Conservation (phyloP, 2,888 invertebrate species). For the Lasius fuliginosus region DNA sequence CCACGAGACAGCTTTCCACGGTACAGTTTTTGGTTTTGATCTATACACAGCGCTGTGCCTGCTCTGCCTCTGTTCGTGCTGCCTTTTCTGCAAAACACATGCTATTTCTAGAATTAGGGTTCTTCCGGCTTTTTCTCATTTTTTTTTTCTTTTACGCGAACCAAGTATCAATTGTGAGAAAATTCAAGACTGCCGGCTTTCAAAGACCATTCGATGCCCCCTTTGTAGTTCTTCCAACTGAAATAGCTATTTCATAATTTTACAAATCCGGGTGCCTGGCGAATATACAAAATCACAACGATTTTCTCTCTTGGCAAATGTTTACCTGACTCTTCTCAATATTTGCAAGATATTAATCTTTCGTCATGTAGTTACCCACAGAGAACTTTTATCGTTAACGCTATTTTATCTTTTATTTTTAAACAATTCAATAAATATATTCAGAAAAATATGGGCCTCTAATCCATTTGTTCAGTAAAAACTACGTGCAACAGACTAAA, state of each 20-base stretch:
- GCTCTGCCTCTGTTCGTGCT: neutral
- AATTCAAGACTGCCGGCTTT: conserved; percentile 37
- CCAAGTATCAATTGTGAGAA: conserved; percentile 53
- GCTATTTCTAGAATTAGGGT: conserved; percentile 73
- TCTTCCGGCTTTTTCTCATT: conserved; percentile 70
- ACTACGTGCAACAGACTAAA: neutral
- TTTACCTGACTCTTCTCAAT: conserved; percentile 50
- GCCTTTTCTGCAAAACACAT: conserved; percentile 67
- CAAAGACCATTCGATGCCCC: conserved; percentile 55
- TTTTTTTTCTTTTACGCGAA: conserved; percentile 28
- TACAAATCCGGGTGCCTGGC: conserved; percentile 55
- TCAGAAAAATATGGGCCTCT: neutral
- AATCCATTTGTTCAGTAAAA: neutral
- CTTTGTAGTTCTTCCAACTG: conserved; percentile 65
- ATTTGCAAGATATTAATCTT: conserved; percentile 1
- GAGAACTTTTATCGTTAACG: too few species aligned
- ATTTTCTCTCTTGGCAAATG: conserved; percentile 65
- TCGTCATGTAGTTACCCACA: too few species aligned
- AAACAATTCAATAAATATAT: neutral
- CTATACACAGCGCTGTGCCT: conserved; percentile 19
- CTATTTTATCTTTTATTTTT: neutral
- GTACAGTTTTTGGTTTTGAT: conserved; percentile 51
- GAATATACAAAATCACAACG: conserved; percentile 66
- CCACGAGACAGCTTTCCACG: neutral
- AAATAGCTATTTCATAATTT: conserved; percentile 53